Base-by-base conservation (phyloP, 2,888 invertebrate species). In the Latrodectus elegans region DNA sequence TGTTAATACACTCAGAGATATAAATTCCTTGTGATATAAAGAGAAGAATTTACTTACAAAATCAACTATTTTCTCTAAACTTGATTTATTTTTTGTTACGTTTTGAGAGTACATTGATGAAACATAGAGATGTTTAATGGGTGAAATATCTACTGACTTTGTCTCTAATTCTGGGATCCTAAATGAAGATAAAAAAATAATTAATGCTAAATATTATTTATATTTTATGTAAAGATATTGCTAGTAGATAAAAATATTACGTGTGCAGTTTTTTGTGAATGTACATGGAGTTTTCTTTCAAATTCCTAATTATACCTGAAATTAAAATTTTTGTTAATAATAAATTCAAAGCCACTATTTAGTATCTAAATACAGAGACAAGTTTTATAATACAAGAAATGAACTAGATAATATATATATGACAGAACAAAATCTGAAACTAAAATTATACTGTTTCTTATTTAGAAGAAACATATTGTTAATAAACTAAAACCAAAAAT, bases 61-160 rank as follows among this genome's bases (percentile, higher is more conserved):
- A 73, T 92, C 93, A 15, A 95, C 94, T 70, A 96, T 94, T 90
- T 94, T 92, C 6, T 93, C 93, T 3, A 97, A 60, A 60, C 12
- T 60, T 9, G 60, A 60, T 60, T 11, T 60, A 9, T 60, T n/a
- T 60, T 60, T 15, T n/a, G n/a, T n/a, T 15, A 15, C 4, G 11
- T n/a, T 60, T 60, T 60, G 12, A 15, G 60, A 60, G 11, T 15
- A 60, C 6, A 15, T 60, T 8, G 12, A 15, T 6, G 89, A 73
- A 60, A 89, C 74, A 78, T 90, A 86, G 22, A 90, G 64, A 92
- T 96, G 96, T 90, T 96, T 96, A 0, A 96, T 92, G 0, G 97
- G 97, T 0, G 96, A 95, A 0, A 95, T 90, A 8, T 93, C 93
- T 90, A 95, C 93, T 4, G 95, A 95, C 8, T 93, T 91, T 89